Percentiles rank a stretch among this genome's conserved stretches.
These are phyloP conservation scores for Phalera bucephala DNA, from an alignment of 2,888 invertebrate genomes.

Conservation along the genomic window DNA sequence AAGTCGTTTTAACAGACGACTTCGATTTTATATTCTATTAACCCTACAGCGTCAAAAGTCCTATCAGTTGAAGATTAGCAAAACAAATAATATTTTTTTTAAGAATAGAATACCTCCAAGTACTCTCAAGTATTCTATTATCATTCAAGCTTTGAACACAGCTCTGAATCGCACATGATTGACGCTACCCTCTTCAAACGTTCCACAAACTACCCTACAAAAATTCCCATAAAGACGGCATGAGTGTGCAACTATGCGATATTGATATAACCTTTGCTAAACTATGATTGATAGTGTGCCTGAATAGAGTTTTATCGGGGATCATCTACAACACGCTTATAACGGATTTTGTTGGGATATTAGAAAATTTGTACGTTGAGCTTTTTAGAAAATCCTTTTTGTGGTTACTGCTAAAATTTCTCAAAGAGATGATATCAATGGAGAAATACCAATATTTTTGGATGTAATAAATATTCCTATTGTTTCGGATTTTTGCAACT, in stretches of 20 bases:
- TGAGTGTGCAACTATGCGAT: conserved; percentile 70
- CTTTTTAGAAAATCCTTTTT: neutral
- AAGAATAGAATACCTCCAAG: no score
- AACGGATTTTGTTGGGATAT: conserved; percentile 67
- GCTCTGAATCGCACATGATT: conserved; percentile 36
- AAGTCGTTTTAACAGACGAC: no score
- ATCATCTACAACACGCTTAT: conserved; percentile 51
- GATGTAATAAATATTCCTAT: no score
- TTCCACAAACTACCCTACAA: conserved; percentile 43
- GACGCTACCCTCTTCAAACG: conserved; percentile 46
- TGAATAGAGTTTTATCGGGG: conserved; percentile 65
- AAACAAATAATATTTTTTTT: no score
- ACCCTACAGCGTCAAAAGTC: no score
- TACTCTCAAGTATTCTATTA: no score
- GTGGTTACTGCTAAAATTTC: no score
- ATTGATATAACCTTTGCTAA: conserved; percentile 72
- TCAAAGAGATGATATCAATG: no score
- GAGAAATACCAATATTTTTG: no score
- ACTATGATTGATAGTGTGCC: conserved; percentile 78
- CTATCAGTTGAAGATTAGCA: no score
- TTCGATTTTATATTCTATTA: no score
- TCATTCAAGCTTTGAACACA: conserved; percentile 18
- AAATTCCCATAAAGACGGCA: conserved; percentile 56
- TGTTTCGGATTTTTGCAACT: no score
- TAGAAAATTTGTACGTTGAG: conserved; percentile 41